Evolutionary conservation across 2,797 vertebrate genomes (phyloP), one percentile per base, ranked within the genome.

Genomic region (Prionace glauca): DNA sequence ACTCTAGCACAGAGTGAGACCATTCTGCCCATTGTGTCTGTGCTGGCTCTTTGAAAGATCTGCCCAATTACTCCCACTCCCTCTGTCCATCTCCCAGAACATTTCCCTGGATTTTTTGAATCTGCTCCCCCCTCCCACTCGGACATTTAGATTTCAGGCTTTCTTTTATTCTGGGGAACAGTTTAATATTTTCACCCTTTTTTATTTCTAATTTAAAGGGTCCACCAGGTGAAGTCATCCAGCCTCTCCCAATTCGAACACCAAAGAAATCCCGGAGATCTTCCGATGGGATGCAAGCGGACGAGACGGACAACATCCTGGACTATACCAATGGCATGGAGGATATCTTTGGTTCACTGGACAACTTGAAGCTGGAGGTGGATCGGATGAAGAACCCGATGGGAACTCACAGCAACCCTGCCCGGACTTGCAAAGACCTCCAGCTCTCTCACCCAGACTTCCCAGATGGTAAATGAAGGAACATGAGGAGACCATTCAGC

Each of bases 381-480:
- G 99, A 99, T 96, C 98, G 98, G n/a, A 99, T 99, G 99, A 99
- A 99, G 96, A 99, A 98, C 96, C 99, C 99, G 0, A 98, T 99
- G 98, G 99, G 99, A 77, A 99, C 99, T 0, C 98, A 99, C 96
- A 99, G 97, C 96, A 99, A 99, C 97, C 99, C 99, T 0, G 99
- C 99, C 88, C 98, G 99, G 94, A 99, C 99, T 10, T 99, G 99
- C 97, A 99, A 99, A 96, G 99, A 99, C 74, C 97, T 99, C 96
- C 99, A 99, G 60, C 99, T 99, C 95, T 98, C 98, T 97, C 99
- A 99, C 96, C 99, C 99, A 0, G 98, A 99, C 96, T 99, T 99
- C 97, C 97, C 98, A 16, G 98, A 99, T 0, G 99, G 99, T 99
- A 97, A 81, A 98, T 95, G 16, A n/a, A 36, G n/a, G 77, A 32